Conservation (phyloP, 2,888 invertebrate species). For the Palloptera scutellata region DNA sequence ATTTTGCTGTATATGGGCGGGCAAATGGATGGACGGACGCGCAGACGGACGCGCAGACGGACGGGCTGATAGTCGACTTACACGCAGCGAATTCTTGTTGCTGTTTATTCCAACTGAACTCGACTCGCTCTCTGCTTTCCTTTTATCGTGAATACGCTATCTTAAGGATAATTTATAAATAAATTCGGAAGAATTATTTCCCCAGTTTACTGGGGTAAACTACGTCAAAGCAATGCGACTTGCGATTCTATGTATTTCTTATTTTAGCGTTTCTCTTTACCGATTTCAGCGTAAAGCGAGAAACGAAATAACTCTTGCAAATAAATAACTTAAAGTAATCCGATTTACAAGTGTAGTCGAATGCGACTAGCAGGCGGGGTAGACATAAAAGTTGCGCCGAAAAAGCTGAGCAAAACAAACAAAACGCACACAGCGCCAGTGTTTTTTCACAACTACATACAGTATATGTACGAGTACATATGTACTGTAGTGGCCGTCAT, state of each 20-base stretch:
- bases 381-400: neutral
- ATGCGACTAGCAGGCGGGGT: neutral
- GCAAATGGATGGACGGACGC: too few relatives aligned
- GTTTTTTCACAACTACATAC: too few relatives aligned
- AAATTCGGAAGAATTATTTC: constrained; percentile 28
- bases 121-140: constrained; percentile 15
- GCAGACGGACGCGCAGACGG: too few relatives aligned
- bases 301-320: constrained; percentile 27
- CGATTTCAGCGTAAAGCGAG: constrained; percentile 21
- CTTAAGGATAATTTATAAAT: constrained; percentile 45
- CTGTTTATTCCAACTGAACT: constrained; percentile 29
- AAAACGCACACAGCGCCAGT: too few relatives aligned
- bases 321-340: constrained; percentile 35
- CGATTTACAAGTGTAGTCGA: constrained; percentile 5
- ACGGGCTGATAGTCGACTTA: too few relatives aligned
- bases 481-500: too few relatives aligned
- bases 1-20: neutral
- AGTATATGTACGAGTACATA: too few relatives aligned
- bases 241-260: constrained; percentile 6
- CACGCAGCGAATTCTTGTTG: neutral
- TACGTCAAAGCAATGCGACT: constrained; percentile 28
- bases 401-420: neutral
- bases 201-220: constrained; percentile 18
- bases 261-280: constrained; percentile 7
- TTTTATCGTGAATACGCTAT: constrained; percentile 40